These are phyloP conservation scores for Macquaria australasica DNA, from an alignment of 2,113 vertebrate genomes.

Conservation along the genomic window DNA sequence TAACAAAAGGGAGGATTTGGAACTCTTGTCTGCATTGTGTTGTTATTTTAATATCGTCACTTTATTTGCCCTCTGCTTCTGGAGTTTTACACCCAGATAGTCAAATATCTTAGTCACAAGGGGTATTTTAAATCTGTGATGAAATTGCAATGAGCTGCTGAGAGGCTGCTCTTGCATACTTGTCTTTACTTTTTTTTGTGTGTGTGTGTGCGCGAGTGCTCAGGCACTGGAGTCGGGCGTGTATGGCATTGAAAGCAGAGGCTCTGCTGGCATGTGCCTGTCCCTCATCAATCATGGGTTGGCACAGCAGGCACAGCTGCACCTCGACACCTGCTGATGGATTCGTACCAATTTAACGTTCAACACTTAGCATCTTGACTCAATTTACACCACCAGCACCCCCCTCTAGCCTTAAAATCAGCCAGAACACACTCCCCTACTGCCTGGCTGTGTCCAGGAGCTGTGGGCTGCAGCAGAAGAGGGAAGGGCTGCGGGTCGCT, in stretches of 20 bases:
- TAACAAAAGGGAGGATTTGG: not conserved
- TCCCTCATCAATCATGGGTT: conserved; percentile 80
- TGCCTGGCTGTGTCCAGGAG: conserved; percentile 12
- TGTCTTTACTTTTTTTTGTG: not conserved
- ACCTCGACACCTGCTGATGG: conserved; percentile 77
- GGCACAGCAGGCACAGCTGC: conserved; percentile 78
- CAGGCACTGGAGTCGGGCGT: conserved; percentile 14
- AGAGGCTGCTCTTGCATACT: not conserved
- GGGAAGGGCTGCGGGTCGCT: not conserved
- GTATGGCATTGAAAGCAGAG: conserved; percentile 55
- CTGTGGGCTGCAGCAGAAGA: conserved; percentile 6
- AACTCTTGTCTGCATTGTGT: not conserved
- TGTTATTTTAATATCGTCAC: not conserved
- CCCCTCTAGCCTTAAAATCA: conserved; percentile 21
- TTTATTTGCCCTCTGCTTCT: conserved; percentile 6
- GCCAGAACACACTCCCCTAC: conserved; percentile 23
- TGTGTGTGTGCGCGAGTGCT: not conserved
- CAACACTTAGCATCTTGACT: conserved; percentile 81
- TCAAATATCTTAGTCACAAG: not conserved
- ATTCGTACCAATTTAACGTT: conserved; percentile 82
- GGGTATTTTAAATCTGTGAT: conserved; percentile 25
- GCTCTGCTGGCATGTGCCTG: conserved; percentile 62
- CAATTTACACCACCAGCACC: conserved; percentile 68
- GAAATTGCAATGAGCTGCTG: conserved; percentile 41
- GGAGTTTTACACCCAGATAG: not conserved